A percentile compares a stretch with the other conserved stretches of the same genome.
These are phyloP conservation scores for Neria commutata DNA, from an alignment of 2,888 invertebrate genomes.

Conservation along the genomic window DNA sequence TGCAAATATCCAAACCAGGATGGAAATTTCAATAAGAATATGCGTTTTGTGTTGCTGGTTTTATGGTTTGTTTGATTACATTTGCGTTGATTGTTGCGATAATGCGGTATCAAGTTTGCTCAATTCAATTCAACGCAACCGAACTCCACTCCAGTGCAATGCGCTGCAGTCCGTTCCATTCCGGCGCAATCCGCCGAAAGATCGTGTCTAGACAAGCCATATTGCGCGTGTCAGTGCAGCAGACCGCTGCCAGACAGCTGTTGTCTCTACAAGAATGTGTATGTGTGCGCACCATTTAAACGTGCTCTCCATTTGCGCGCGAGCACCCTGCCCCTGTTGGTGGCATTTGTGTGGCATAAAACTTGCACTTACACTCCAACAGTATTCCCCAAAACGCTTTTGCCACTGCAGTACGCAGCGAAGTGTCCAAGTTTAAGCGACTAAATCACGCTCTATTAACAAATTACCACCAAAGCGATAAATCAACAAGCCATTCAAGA, in stretches of 20 bases:
- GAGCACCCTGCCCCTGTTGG: too few species aligned
- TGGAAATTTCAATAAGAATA: too few species aligned
- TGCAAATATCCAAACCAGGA: neutral
- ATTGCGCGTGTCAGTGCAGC: neutral
- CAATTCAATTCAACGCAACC: too few species aligned
- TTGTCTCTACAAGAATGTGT: too few species aligned
- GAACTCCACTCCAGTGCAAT: too few species aligned
- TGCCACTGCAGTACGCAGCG: neutral
- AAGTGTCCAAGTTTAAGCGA: slow-evolving; percentile 1
- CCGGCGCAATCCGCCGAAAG: too few species aligned
- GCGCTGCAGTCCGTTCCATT: too few species aligned
- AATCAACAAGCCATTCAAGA: slow-evolving; percentile 41
- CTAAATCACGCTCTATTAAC: slow-evolving; percentile 46
- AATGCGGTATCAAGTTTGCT: neutral
- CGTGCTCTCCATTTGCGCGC: too few species aligned
- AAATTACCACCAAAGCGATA: slow-evolving; percentile 44
- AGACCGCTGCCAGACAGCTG: neutral
- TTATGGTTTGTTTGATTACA: slow-evolving; percentile 2
- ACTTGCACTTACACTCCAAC: neutral
- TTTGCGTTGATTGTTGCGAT: slow-evolving; percentile 2
- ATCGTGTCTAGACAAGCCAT: neutral
- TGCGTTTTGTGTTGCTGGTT: slow-evolving; percentile 2
- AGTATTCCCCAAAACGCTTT: neutral
- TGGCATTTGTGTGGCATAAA: too few species aligned
- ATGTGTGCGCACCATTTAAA: too few species aligned